These are phyloP conservation scores for Sinodicranocentrus sp. DNA, from an alignment of 2,888 invertebrate genomes.

Conservation along the genomic window DNA sequence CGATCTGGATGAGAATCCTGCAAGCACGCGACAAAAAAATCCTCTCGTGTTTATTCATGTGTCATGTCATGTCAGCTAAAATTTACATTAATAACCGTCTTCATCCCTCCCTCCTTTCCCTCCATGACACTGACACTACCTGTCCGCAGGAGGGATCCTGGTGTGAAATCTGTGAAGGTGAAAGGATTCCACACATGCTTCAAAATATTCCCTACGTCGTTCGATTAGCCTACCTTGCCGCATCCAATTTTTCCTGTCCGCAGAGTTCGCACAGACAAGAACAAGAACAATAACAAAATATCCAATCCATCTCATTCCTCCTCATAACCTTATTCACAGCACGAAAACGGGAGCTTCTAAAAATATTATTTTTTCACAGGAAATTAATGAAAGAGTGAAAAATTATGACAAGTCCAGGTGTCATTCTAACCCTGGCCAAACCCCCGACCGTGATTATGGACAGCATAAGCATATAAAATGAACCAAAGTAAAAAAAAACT, in stretches of 20 bases:
- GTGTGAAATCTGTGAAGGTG: conserved; percentile 4
- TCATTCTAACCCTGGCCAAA: conserved; percentile 43
- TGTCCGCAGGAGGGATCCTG: conserved; percentile 47
- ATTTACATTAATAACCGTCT: conserved; percentile 43
- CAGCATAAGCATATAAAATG: too few species aligned
- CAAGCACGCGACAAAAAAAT: too few species aligned
- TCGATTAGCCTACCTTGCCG: background rate
- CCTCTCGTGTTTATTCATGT: background rate
- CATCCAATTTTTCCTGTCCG: background rate
- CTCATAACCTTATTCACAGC: too few species aligned
- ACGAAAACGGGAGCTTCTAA: background rate
- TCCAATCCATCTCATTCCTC: too few species aligned
- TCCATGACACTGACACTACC: conserved; percentile 64
- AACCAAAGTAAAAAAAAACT: too few species aligned
- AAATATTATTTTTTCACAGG: conserved; percentile 7
- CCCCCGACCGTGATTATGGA: conserved; percentile 40
- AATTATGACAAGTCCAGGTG: conserved; percentile 64
- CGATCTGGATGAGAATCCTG: background rate
- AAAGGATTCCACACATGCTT: background rate
- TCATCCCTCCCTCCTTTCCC: background rate
- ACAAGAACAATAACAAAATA: too few species aligned
- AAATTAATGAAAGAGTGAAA: conserved; percentile 58
- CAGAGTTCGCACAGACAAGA: background rate
- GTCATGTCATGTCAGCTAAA: background rate
- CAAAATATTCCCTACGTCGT: background rate